Evolutionary conservation across 1,140 invertebrate genomes (phyloP), one percentile per base, ranked within the genome.

Genomic region (Liolophura sinensis): DNA sequence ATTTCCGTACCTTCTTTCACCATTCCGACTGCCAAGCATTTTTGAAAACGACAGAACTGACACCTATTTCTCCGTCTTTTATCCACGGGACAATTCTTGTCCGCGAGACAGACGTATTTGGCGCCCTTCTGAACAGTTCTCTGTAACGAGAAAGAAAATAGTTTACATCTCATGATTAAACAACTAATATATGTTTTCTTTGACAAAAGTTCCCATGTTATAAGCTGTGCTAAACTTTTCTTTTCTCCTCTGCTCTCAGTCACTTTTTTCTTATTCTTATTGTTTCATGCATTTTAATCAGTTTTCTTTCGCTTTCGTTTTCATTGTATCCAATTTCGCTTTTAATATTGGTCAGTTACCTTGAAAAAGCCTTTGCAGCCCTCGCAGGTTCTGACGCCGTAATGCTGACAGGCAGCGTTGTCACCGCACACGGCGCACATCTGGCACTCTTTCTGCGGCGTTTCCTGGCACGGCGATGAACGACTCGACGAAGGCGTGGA

Each of bases 11-110:
- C 88, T 97, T 98, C 88, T 87, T 98, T 97, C 1, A 99, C 97
- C 97, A 99, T 99, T 56, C 97, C 97, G 22, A 99, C 97, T 40
- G 90, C 90, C 48, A 99, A 86, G 86, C 97, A 99, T 88, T 99
- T 99, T 85, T 99, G 96, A 84, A 98, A 99, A 73, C 97, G 89
- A 85, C 97, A 99, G 84, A 97, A 99, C 85, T 99, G 97, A 79
- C 97, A 99, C 66, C 96, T 88, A 85, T 99, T 99, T 74, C 97
- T 86, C 72, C 97, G 89, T 75, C 97, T 85, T 82, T 99, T 99
- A 83, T 99, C 97, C n/a, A 99, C 97, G 0, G 96, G 95, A 81
- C 97, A 99, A 62, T 94, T 93, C 84, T 97, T 96, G 81, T 97
- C 96, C 0, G 95, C 96, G 70, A 99, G 87, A 82, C 97, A 99